These are phyloP conservation scores for Diaperis boleti DNA, from an alignment of 2,888 invertebrate genomes.

Conservation along the genomic window DNA sequence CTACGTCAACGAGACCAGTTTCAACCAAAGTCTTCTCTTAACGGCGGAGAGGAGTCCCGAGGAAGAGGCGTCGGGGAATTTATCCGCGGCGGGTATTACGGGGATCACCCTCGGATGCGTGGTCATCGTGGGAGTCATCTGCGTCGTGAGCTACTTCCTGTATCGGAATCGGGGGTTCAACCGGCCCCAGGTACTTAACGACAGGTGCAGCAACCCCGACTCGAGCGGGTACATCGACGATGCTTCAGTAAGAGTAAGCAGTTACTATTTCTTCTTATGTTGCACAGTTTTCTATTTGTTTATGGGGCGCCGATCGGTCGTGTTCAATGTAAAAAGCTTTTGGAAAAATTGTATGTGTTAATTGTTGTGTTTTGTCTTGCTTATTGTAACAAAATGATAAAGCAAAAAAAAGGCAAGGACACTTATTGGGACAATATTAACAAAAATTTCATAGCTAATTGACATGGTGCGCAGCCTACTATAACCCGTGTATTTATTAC, in stretches of 20 bases:
- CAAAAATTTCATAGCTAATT: no score
- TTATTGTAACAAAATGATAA: no score
- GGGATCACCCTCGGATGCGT: slow-evolving; percentile 78
- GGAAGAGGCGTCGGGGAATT: slow-evolving; percentile 51
- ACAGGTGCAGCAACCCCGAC: slow-evolving; percentile 86
- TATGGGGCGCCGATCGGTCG: no score
- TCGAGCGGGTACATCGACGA: slow-evolving; percentile 90
- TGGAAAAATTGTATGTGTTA: no score
- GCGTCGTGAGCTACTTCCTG: slow-evolving; percentile 76
- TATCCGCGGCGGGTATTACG: slow-evolving; percentile 69
- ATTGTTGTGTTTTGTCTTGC: no score
- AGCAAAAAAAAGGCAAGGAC: no score
- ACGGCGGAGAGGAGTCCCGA: slow-evolving; percentile 50
- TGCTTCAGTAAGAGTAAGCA: slow-evolving; percentile 84
- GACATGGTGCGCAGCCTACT: no score
- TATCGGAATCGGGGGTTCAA: slow-evolving; percentile 82
- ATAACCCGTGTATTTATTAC: no score
- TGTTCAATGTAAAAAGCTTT: no score
- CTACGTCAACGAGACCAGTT: slow-evolving; percentile 53
- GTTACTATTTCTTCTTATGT: slow-evolving; percentile 51
- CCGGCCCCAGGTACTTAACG: slow-evolving; percentile 85
- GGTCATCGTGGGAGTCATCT: slow-evolving; percentile 73
- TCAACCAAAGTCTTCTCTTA: slow-evolving; percentile 53
- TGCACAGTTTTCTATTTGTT: slow-evolving; percentile 40
- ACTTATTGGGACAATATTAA: no score